These are phyloP conservation scores for Lamellibrachia luymesi DNA, from an alignment of 1,140 invertebrate genomes.

Conservation along the genomic window DNA sequence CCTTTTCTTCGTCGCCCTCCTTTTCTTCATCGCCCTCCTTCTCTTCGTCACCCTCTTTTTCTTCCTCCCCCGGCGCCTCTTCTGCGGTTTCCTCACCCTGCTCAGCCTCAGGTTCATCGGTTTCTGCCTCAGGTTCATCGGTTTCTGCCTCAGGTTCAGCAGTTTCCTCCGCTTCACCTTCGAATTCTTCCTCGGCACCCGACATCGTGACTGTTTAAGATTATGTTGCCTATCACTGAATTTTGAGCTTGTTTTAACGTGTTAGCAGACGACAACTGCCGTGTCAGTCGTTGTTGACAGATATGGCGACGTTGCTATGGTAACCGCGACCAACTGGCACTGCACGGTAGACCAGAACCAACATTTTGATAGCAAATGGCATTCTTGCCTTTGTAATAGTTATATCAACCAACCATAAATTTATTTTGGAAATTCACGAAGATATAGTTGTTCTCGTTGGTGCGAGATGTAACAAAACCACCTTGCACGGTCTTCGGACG, in stretches of 20 bases:
- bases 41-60: neutral
- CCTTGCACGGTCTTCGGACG: neutral
- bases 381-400: conserved; percentile 12
- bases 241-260: neutral
- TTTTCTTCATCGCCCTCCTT: conserved; percentile 27
- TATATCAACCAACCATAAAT: neutral
- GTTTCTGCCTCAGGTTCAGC: neutral
- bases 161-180: neutral
- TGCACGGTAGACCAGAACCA: neutral
- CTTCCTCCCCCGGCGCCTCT: neutral
- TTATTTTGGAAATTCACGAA: neutral
- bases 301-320: neutral
- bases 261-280: neutral
- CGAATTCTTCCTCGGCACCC: neutral
- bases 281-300: neutral
- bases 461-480: neutral
- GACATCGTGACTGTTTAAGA: neutral
- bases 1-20: conserved; percentile 33
- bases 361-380: conserved; percentile 11
- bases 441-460: neutral
- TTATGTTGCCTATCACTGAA: neutral
- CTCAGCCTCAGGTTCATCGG: neutral
- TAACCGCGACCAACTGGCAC: neutral
- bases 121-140: neutral
- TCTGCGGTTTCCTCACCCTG: neutral